phyloP scores from a whole-genome alignment of 1,140 invertebrate genomes.

The Neotoxoptera formosana region DNA sequence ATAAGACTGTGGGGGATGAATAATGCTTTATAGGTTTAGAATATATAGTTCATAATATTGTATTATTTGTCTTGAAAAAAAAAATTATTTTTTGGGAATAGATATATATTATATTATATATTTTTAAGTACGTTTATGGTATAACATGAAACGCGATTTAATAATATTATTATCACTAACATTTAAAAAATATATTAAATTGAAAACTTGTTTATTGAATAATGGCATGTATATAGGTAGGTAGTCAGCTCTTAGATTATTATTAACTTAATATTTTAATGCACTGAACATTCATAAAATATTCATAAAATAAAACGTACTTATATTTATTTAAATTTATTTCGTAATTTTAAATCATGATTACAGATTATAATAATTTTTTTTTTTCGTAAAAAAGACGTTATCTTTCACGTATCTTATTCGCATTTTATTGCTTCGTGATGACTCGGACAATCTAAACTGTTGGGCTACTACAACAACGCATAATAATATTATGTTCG shows the following conservation, averaged over 20 bases:
- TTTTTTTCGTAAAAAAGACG: background rate
- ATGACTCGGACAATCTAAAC: background rate
- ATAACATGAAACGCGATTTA: background rate
- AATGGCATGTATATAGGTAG: no score
- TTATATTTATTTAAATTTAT: background rate
- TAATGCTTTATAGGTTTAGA: background rate
- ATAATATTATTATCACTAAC: no score
- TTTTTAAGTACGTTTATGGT: background rate
- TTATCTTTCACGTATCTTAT: background rate
- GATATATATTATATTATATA: background rate
- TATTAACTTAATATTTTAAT: no score
- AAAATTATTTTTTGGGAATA: background rate
- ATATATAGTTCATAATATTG: background rate
- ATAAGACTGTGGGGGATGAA: background rate
- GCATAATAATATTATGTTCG: no score
- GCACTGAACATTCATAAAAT: background rate
- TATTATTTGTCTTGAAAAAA: background rate
- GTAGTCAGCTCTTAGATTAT: no score
- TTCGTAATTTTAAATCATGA: background rate
- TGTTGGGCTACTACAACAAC: background rate
- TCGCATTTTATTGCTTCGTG: background rate
- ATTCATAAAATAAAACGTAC: background rate
- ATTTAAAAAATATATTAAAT: no score
- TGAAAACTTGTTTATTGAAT: no score
- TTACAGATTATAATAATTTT: background rate